Evolutionary conservation across 2,888 invertebrate species (phyloP).

Genomic region (Scrobipalpa atriplicella): DNA sequence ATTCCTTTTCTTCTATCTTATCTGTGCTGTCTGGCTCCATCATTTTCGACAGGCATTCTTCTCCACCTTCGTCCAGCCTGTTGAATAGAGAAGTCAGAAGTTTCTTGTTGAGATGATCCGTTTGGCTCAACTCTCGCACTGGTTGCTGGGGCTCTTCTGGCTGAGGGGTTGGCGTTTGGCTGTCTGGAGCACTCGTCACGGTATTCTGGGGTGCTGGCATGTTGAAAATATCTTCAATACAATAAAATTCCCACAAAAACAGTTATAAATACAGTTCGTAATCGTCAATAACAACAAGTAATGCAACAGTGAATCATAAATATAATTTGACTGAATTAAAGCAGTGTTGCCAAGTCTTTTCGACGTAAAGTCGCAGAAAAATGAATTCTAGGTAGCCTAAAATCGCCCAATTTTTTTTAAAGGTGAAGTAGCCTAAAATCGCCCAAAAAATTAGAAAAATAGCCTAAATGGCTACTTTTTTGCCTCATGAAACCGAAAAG

Average conservation of each 20-base stretch:
- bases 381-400: too few relatives aligned
- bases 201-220: conserved; percentile 71
- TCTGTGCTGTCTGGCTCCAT: conserved; percentile 60
- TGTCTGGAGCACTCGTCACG: conserved; percentile 21
- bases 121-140: conserved; percentile 81
- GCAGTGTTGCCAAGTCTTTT: too few relatives aligned
- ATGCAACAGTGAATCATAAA: conserved; percentile 19
- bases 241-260: not conserved
- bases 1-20: conserved; percentile 52
- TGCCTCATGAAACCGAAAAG: too few relatives aligned
- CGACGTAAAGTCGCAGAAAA: too few relatives aligned
- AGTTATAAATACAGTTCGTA: not conserved
- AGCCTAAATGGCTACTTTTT: too few relatives aligned
- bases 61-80: conserved; percentile 78
- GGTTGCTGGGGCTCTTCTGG: conserved; percentile 55
- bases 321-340: not conserved
- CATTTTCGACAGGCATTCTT: conserved; percentile 60
- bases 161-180: conserved; percentile 46
- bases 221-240: not conserved
- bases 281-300: not conserved
- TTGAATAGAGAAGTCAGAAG: conserved; percentile 84
- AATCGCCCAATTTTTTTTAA: too few relatives aligned
- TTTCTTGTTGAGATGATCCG: conserved; percentile 86
- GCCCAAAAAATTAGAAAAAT: too few relatives aligned
- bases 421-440: too few relatives aligned